Percentiles rank a stretch among this genome's conserved stretches.
Evolutionary conservation across 2,888 invertebrate species (phyloP).

Genomic region (Parnassius smintheus): DNA sequence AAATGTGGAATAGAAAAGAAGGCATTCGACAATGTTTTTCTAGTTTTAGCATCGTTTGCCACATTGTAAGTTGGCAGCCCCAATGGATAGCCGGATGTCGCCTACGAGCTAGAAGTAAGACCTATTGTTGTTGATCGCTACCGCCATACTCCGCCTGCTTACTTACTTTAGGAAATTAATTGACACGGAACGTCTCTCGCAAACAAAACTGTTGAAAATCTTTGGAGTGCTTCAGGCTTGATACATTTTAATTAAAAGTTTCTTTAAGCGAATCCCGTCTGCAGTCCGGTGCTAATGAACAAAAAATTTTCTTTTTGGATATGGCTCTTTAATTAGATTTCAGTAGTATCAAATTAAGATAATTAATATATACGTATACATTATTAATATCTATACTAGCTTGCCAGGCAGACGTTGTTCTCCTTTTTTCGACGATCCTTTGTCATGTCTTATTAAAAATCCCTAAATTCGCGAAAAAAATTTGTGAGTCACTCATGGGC

Average conservation of each 20-base stretch:
- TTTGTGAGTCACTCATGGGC: no score
- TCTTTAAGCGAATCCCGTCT: conserved; percentile 47
- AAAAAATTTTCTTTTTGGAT: conserved; percentile 31
- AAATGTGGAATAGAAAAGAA: conserved; percentile 63
- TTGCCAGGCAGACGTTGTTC: no score
- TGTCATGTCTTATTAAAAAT: no score
- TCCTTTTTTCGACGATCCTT: no score
- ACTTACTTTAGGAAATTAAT: conserved; percentile 73
- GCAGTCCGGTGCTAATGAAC: conserved; percentile 49
- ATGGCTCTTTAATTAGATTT: conserved; percentile 16
- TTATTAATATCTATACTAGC: no score
- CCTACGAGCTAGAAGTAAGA: conserved; percentile 47
- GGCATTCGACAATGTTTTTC: conserved; percentile 65
- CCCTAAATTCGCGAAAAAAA: no score
- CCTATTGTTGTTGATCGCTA: conserved; percentile 61
- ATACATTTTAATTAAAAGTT: conserved; percentile 73
- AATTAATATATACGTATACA: no score
- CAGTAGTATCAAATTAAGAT: no score
- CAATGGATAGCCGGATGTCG: conserved; percentile 51
- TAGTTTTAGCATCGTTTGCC: conserved; percentile 59
- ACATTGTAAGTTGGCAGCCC: conserved; percentile 63
- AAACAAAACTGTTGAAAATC: conserved; percentile 63
- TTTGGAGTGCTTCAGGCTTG: conserved; percentile 53
- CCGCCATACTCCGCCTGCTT: conserved; percentile 52
- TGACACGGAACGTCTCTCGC: conserved; percentile 63